Base-by-base conservation (phyloP, 2,113 vertebrate species). In the Hippopotamus amphibius region DNA sequence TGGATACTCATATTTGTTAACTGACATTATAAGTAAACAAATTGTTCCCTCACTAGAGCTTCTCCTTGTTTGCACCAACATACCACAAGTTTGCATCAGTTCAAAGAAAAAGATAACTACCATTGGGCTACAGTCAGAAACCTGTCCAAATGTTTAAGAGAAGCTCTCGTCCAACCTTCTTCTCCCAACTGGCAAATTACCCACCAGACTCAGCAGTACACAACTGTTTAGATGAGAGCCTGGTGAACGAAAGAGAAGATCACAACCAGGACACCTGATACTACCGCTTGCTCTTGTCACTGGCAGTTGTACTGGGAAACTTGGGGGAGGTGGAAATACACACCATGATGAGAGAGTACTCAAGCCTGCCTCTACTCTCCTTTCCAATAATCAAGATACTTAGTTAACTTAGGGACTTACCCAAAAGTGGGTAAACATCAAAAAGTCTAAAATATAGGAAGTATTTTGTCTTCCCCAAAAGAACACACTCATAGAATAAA, bases 381-480 rank as follows among this genome's bases (percentile, higher is more conserved):
- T 85, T 81, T 83, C 41, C 50, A 76, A 43, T 61, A 93, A 86
- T 69, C 24, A 71, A 88, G 48, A 33, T 65, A 77, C 3, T 55
- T 53, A 12, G 22, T 68, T 86, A 80, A 87, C 17, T 37, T 28
- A 55, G 43, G 43, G 55, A n/a, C 30, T 59, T 53, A 50, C 1
- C 41, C 41, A 46, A 59, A 90, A 66, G 17, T 15, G 59, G 33
- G 6, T 50, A 43, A 9, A 53, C 26, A 65, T 69, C 30, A 95
- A 55, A 63, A 95, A 59, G 22, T 83, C 69, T 95, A 57, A 95
- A 81, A 76, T 37, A 48, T 16, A 50, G 41, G 13, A 94, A 87
- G 46, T 57, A 90, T 13, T 65, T 41, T 55, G 43, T 76, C 81
- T 81, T 80, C n/a, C 16, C 24, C 68, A 26, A 83, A 92, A 82